Evolutionary conservation across 2,113 vertebrate genomes (phyloP).

Genomic region (Seriola quinqueradiata): DNA sequence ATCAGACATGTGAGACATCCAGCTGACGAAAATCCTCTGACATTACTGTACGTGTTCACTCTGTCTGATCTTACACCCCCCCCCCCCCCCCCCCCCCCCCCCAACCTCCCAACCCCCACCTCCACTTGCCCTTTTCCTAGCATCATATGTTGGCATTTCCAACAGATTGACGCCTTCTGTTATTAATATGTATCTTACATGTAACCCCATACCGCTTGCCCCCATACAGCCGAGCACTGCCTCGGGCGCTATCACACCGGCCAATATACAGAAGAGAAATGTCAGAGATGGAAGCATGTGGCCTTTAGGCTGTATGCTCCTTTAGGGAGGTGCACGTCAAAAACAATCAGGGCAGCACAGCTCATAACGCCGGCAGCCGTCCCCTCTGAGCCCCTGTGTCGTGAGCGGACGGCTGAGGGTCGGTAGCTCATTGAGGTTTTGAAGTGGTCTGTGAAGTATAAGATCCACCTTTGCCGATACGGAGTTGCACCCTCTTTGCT

Average conservation of each 20-base stretch:
- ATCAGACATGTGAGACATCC: conserved; percentile 12
- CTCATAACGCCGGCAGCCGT: background rate
- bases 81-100: rapidly evolving
- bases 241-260: background rate
- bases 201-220: background rate
- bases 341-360: conserved; percentile 13
- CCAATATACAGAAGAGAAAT: conserved; percentile 38
- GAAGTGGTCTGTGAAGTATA: background rate
- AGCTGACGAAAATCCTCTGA: background rate
- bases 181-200: conserved; percentile 24
- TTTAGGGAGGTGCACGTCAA: conserved; percentile 6
- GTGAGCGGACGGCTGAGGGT: background rate
- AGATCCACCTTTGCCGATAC: background rate
- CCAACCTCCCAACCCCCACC: background rate
- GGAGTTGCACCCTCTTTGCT: background rate
- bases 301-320: conserved; percentile 30
- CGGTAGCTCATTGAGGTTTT: background rate
- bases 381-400: background rate
- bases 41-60: background rate
- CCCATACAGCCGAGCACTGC: background rate
- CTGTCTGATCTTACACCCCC: background rate
- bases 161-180: background rate
- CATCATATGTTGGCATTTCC: conserved; percentile 47
- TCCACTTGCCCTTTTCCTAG: conserved; percentile 10
- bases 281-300: conserved; percentile 37